These are phyloP conservation scores for Phania funesta DNA, from an alignment of 2,888 invertebrate species.

Conservation along the genomic window DNA sequence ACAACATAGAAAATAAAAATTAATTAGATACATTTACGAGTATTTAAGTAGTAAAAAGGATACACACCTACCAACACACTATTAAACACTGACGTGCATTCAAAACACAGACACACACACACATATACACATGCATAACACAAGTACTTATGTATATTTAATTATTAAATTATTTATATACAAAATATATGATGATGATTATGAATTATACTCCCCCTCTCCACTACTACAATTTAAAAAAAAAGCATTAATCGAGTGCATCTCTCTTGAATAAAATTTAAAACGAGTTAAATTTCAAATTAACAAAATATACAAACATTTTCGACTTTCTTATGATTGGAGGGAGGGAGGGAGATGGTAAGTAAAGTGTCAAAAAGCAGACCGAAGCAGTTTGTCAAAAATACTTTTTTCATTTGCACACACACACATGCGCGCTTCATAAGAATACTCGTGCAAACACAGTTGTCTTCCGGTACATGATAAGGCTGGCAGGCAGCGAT, in stretches of 20 bases:
- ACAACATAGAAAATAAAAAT: not conserved
- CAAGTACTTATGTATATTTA: conserved; percentile 49
- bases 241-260: conserved; percentile 44
- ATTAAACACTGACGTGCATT: not conserved
- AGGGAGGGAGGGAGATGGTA: not conserved
- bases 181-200: conserved; percentile 64
- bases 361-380: too few relatives aligned
- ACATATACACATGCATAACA: conserved; percentile 30
- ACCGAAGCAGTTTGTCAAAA: too few relatives aligned
- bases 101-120: conserved; percentile 25
- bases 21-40: conserved; percentile 5
- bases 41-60: not conserved
- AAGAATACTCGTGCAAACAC: too few relatives aligned
- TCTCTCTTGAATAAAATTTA: conserved; percentile 65
- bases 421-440: too few relatives aligned
- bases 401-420: too few relatives aligned
- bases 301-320: not conserved
- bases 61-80: not conserved
- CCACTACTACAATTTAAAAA: conserved; percentile 18
- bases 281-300: conserved; percentile 65
- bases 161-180: too few relatives aligned
- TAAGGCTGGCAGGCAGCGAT: too few relatives aligned
- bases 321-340: not conserved
- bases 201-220: conserved; percentile 45
- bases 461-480: too few relatives aligned